A percentile compares a stretch with the other conserved stretches of the same genome.
Conservation (phyloP, 1,140 invertebrate species). For the Sycobia sp. region DNA sequence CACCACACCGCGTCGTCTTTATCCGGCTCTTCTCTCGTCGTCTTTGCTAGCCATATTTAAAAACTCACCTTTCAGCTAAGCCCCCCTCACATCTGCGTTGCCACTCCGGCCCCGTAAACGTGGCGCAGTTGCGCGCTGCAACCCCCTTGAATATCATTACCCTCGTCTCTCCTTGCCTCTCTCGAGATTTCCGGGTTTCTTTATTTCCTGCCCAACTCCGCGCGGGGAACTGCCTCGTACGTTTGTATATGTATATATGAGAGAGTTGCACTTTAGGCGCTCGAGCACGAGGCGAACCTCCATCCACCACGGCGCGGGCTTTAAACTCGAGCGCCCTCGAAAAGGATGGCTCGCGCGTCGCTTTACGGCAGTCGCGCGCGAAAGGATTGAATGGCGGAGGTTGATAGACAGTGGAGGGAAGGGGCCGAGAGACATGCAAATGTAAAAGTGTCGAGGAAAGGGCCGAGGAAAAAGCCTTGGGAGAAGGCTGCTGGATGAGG, state of each 20-base stretch:
- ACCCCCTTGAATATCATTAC: slow-evolving; percentile 19
- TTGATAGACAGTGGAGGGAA: neutral
- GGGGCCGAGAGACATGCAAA: too few species aligned
- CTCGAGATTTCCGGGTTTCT: neutral
- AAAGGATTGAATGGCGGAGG: neutral
- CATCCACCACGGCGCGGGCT: neutral
- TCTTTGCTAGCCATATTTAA: slow-evolving; percentile 31
- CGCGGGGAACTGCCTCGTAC: neutral
- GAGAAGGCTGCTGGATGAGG: neutral
- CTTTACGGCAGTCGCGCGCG: neutral
- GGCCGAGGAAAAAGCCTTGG: neutral
- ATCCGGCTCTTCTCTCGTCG: slow-evolving; percentile 18
- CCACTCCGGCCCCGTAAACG: too few species aligned
- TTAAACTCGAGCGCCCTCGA: slow-evolving; percentile 26
- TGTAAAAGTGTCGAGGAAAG: neutral
- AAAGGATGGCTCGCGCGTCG: too few species aligned
- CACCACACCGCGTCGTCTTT: slow-evolving; percentile 34
- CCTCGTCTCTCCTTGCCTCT: slow-evolving; percentile 5
- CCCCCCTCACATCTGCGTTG: too few species aligned
- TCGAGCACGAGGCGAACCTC: neutral
- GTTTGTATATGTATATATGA: too few species aligned
- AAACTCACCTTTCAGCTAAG: too few species aligned
- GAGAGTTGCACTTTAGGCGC: slow-evolving; percentile 15
- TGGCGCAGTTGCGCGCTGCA: neutral
- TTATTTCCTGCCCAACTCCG: neutral